Evolutionary conservation across 2,113 vertebrate genomes (phyloP).

Genomic region (Perca fluviatilis): DNA sequence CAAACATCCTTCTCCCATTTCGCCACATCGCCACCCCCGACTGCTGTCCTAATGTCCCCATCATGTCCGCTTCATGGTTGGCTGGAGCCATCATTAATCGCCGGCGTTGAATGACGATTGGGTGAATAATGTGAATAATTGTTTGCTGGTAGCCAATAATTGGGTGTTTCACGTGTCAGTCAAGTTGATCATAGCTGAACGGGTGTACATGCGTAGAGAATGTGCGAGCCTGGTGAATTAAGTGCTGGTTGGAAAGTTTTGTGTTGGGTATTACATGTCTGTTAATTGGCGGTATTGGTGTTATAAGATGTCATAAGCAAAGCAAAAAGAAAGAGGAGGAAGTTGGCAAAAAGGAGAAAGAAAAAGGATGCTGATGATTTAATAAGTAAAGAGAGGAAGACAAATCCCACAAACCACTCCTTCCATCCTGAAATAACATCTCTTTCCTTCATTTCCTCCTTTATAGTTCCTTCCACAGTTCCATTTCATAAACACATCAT

Average conservation of each 20-base stretch:
- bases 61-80: constrained; percentile 78
- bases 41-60: constrained; percentile 71
- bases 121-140: constrained; percentile 75
- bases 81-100: constrained; percentile 74
- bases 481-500: constrained; percentile 41
- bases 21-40: constrained; percentile 45
- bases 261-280: background rate
- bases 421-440: constrained; percentile 13
- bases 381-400: constrained; percentile 5
- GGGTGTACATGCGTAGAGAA: background rate
- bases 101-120: constrained; percentile 57
- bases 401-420: background rate
- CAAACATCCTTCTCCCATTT: constrained; percentile 58
- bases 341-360: background rate
- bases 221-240: background rate
- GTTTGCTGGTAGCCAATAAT: constrained; percentile 62
- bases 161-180: constrained; percentile 45
- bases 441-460: constrained; percentile 28
- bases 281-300: background rate
- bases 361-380: background rate
- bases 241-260: background rate
- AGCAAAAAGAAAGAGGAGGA: background rate
- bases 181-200: constrained; percentile 37
- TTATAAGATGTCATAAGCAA: background rate
- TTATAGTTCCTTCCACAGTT: constrained; percentile 13